Conservation (phyloP, 2,797 vertebrate genomes). For the Phylloscopus collybita region DNA sequence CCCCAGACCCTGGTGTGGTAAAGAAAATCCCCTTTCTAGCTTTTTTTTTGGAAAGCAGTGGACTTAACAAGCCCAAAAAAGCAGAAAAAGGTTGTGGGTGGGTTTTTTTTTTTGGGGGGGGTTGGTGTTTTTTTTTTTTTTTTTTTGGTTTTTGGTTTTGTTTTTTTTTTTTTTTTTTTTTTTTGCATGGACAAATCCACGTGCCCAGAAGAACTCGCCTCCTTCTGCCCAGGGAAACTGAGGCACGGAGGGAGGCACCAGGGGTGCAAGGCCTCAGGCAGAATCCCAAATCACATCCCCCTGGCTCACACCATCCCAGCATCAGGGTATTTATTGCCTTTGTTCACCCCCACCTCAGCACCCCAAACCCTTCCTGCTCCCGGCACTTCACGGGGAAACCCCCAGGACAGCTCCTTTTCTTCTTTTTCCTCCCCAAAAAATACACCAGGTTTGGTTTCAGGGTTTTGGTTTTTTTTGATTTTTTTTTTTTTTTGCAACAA, state of each 20-base stretch:
- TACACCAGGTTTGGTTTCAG: background rate
- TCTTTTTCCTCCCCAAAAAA: conserved; percentile 18
- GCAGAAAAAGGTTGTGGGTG: background rate
- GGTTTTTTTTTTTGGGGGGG: too few species aligned
- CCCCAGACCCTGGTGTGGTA: too few species aligned
- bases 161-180: background rate
- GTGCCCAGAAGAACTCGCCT: accelerated
- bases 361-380: background rate
- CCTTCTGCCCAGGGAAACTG: background rate
- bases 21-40: background rate
- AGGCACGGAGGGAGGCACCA: background rate
- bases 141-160: background rate
- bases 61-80: background rate
- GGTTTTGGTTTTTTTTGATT: background rate
- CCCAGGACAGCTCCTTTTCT: accelerated
- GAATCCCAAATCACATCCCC: background rate
- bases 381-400: background rate
- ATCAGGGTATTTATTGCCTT: background rate
- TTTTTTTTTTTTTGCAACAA: conserved; percentile 84
- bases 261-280: background rate
- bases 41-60: background rate
- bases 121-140: background rate
- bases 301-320: background rate
- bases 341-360: background rate
- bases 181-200: accelerated